A percentile compares a stretch with the other conserved stretches of the same genome.
These are phyloP conservation scores for Bombylius discolor DNA, from an alignment of 2,888 invertebrate species.

Conservation along the genomic window DNA sequence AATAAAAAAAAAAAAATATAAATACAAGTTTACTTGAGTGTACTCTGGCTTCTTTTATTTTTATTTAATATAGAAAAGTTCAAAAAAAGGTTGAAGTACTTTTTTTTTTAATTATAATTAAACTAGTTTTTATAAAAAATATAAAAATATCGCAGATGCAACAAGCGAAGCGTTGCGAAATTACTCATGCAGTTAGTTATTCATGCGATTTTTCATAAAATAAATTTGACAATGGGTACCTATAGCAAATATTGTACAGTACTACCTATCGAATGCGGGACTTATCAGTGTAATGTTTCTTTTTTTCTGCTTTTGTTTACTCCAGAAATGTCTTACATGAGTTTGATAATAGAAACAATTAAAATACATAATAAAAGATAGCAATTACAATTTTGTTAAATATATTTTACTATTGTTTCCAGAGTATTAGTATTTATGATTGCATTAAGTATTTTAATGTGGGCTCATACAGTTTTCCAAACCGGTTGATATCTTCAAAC, in stretches of 20 bases:
- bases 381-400: not conserved
- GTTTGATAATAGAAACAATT: not conserved
- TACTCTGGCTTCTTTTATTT: no score
- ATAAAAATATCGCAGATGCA: not conserved
- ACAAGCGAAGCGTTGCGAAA: not conserved
- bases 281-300: not conserved
- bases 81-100: no score
- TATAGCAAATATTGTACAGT: not conserved
- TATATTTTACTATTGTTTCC: not conserved
- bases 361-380: not conserved
- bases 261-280: not conserved
- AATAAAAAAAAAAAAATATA: no score
- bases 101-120: no score
- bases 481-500: not conserved
- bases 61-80: no score
- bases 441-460: not conserved
- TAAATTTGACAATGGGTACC: no score
- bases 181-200: not conserved
- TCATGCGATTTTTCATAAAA: not conserved
- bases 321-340: not conserved
- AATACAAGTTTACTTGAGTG: no score
- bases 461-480: not conserved
- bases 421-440: not conserved
- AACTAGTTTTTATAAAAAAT: no score
- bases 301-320: not conserved